Evolutionary conservation across 1,140 invertebrate species (phyloP).

Genomic region (Asbolus verrucosus): DNA sequence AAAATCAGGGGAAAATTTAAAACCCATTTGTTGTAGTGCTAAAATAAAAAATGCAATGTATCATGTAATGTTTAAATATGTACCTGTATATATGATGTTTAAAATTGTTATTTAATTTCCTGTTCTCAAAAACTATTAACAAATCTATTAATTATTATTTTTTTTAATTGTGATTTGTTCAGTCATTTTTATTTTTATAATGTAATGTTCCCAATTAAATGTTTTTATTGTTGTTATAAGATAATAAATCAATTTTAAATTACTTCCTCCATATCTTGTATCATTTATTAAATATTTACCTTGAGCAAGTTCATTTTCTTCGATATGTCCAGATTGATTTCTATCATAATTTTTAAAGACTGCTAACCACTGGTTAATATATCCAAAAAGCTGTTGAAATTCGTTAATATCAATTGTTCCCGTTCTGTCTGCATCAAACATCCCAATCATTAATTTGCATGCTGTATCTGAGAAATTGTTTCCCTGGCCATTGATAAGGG

Average conservation of each 20-base stretch:
- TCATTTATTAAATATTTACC: slow-evolving; percentile 69
- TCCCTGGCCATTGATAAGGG: slow-evolving; percentile 88
- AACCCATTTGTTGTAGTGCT: slow-evolving; percentile 92
- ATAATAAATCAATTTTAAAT: not conserved
- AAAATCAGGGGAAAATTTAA: slow-evolving; percentile 83
- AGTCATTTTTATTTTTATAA: too few relatives aligned
- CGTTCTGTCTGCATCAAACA: slow-evolving; percentile 88
- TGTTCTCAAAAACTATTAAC: not conserved
- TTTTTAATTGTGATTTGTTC: too few relatives aligned
- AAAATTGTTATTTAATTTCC: not conserved
- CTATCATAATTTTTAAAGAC: slow-evolving; percentile 86
- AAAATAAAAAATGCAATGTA: slow-evolving; percentile 59
- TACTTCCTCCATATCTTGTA: too few relatives aligned
- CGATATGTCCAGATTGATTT: slow-evolving; percentile 86
- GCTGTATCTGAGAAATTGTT: slow-evolving; percentile 86
- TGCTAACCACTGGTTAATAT: slow-evolving; percentile 88
- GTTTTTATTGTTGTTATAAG: too few relatives aligned
- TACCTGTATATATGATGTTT: not conserved
- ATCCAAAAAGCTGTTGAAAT: slow-evolving; percentile 89
- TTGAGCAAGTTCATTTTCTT: slow-evolving; percentile 81
- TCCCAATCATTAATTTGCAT: slow-evolving; percentile 91
- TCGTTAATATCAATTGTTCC: slow-evolving; percentile 90
- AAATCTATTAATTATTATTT: slow-evolving; percentile 35
- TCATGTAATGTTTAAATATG: too few relatives aligned
- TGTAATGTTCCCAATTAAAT: too few relatives aligned